Percentiles rank a stretch among this genome's conserved stretches.
Evolutionary conservation across 2,113 vertebrate species (phyloP).

Genomic region (Gnathonemus longibarbis): DNA sequence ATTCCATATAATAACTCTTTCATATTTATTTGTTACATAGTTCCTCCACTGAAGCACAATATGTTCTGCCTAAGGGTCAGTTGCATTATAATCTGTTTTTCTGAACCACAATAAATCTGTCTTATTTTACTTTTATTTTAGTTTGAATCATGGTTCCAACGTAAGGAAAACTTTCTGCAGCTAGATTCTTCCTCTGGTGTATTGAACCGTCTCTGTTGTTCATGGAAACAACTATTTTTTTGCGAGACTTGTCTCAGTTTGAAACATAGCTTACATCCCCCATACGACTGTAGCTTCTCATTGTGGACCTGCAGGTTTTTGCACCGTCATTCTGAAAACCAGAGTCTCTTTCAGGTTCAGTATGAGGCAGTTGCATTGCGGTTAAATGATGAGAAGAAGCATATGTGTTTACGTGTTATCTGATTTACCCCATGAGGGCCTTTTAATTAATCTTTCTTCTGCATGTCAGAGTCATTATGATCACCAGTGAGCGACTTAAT

Average conservation of each 20-base stretch:
- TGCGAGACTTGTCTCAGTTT: background rate
- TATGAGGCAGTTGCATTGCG: background rate
- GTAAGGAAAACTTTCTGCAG: background rate
- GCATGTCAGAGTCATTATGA: background rate
- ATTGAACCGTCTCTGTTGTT: background rate
- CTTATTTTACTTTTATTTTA: background rate
- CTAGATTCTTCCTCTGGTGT: background rate
- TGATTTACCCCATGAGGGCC: background rate
- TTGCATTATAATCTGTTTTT: background rate
- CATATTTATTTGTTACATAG: background rate
- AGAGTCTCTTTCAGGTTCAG: background rate
- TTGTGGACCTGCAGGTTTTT: background rate
- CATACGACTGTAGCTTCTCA: background rate
- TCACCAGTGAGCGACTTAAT: background rate
- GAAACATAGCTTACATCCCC: background rate
- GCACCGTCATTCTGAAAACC: background rate
- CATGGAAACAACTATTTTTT: background rate
- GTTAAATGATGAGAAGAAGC: background rate
- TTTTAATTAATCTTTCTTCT: slow-evolving; percentile 3
- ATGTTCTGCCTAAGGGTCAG: background rate
- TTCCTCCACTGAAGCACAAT: background rate
- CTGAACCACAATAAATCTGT: background rate
- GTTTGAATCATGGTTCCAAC: background rate
- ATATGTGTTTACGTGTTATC: background rate
- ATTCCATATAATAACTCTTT: background rate